phyloP scores from a whole-genome alignment of 2,113 vertebrate species.

The Nothoprocta pentlandii region DNA sequence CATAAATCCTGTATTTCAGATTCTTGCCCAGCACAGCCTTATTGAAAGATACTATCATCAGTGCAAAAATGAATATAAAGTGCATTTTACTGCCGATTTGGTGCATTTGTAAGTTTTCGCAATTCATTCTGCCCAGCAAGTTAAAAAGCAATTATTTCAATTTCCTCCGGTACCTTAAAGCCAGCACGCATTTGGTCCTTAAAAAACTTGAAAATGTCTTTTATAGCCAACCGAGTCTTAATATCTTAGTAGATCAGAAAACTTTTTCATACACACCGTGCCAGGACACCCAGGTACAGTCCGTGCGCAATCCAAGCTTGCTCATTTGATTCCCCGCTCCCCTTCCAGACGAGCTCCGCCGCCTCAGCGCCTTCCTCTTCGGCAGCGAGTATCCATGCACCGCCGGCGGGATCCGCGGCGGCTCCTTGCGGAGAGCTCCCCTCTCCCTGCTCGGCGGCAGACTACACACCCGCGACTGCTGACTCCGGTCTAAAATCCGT shows the following conservation, averaged over 20 bases:
- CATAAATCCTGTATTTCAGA: slow-evolving; percentile 94
- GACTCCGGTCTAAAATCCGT: slow-evolving; percentile 78
- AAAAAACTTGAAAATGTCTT: slow-evolving; percentile 44
- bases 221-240: not conserved
- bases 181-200: slow-evolving; percentile 58
- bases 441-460: slow-evolving; percentile 70
- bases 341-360: not conserved
- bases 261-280: slow-evolving; percentile 70
- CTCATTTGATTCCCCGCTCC: not conserved
- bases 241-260: slow-evolving; percentile 44
- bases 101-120: slow-evolving; percentile 32
- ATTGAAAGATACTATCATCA: slow-evolving; percentile 67
- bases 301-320: not conserved
- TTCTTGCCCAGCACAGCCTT: slow-evolving; percentile 81
- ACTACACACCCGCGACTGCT: slow-evolving; percentile 78
- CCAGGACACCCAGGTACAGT: slow-evolving; percentile 40
- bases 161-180: slow-evolving; percentile 56
- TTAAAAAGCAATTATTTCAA: slow-evolving; percentile 51
- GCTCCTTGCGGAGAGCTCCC: not conserved
- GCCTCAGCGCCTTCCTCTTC: slow-evolving; percentile 9
- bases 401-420: slow-evolving; percentile 4
- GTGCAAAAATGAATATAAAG: slow-evolving; percentile 72
- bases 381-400: slow-evolving; percentile 31
- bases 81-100: slow-evolving; percentile 71
- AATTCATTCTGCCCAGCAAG: slow-evolving; percentile 45